Percentiles rank a stretch among this genome's conserved stretches.
Evolutionary conservation across 2,113 vertebrate species (phyloP).

Genomic region (Piprites chloris): DNA sequence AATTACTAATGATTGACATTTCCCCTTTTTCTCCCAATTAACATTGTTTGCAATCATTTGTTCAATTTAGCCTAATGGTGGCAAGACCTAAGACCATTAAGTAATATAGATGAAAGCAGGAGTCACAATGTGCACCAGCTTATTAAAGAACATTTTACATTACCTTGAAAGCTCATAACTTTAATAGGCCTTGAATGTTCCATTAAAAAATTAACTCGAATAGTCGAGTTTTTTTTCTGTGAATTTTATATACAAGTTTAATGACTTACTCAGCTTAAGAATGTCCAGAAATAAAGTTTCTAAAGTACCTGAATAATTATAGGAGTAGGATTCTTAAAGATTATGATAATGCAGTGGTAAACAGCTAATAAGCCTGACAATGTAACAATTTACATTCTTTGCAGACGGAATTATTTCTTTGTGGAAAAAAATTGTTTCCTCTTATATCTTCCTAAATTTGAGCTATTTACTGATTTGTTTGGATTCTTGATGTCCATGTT

Average conservation of each 20-base stretch:
- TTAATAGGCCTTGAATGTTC: background rate
- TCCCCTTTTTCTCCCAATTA: background rate
- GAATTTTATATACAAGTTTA: background rate
- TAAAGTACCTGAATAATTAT: background rate
- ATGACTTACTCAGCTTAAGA: background rate
- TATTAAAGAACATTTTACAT: background rate
- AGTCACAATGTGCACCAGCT: background rate
- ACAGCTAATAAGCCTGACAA: background rate
- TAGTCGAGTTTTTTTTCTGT: background rate
- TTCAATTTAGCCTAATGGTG: constrained; percentile 22
- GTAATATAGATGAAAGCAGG: background rate
- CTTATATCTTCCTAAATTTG: background rate
- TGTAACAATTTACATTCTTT: background rate
- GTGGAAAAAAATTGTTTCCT: background rate
- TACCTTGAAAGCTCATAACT: background rate
- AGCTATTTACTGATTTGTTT: background rate
- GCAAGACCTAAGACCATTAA: constrained; percentile 3
- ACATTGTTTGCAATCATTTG: background rate
- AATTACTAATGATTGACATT: background rate
- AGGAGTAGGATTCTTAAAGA: background rate
- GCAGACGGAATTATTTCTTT: background rate
- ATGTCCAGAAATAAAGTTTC: background rate
- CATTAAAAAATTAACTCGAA: constrained; percentile 1
- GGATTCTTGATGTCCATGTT: background rate
- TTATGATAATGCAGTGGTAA: background rate